Evolutionary conservation across 2,888 invertebrate species (phyloP), one percentile per base, ranked within the genome.

Genomic region (Athalia cordata): DNA sequence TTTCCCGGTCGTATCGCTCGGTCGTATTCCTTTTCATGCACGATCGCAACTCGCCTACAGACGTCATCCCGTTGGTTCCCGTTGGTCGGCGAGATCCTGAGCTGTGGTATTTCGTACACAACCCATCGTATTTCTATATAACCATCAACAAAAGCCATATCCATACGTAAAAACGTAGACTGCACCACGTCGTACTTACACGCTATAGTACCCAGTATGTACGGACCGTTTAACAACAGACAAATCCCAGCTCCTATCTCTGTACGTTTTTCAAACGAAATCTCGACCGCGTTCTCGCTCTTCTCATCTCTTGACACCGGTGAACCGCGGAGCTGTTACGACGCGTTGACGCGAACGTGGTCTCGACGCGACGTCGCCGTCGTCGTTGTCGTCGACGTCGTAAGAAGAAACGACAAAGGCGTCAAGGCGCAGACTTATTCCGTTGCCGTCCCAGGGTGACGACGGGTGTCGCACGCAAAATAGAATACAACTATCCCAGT

Each of bases 391-490:
- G 9, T 55, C 55, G 55, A 11, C 55, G 43, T 52, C 72, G 72
- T 72, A 57, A 59, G 72, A 43, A 59, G 52, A 72, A 59, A 72
- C 72, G 72, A 72, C 72, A 72, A 72, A 72, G 72, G 72, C 72
- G 72, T 72, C 72, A 59, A 59, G 72, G 59, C 59, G 72, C 72
- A 72, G 72, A 72, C 72, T 72, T 72, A 72, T 72, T 72, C 72
- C 72, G 72, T 59, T 47, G 13, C 57, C 72, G 72, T 72, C 52
- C 45, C 72, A 59, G 47, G 47, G 72, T 59, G 72, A 72, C 72
- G 72, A 72, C 72, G 59, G 59, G 72, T 59, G 59, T 72, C 72
- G 72, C 72, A 72, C 72, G 72, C 72, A 72, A 72, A 72, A 72
- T 72, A 72, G 72, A 72, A 72, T 72, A 72, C 45, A 57, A 72